Base-by-base conservation (phyloP, 2,113 vertebrate genomes). In the Odontesthes bonariensis region DNA sequence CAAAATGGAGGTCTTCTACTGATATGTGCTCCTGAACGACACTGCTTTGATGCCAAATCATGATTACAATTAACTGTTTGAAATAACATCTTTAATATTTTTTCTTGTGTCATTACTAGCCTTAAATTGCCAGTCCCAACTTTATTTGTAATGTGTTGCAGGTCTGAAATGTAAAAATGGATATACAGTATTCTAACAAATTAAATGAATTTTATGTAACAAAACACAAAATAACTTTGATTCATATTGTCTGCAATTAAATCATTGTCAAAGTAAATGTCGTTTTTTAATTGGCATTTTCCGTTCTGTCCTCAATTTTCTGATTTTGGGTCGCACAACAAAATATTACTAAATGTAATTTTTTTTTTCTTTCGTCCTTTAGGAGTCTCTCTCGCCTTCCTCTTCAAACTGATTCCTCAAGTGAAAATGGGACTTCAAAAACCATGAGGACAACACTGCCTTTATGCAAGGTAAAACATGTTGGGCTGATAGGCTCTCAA, bases 321-420 rank as follows among this genome's bases (percentile, higher is more conserved):
- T 47, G 17, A 47, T 47, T 19, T 47, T 16, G 14, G 17, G 4
- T 47, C 4, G 16, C 16, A 49, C 7, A 35, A 57, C 4, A 38
- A 32, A 7, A 38, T n/a, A 4, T 54, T 7, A n/a, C 61, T n/a
- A 66, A 76, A 56, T 14, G 0, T 51, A 3, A 2, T 10, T 38
- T 38, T 38, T 38, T 38, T 10, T 5, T 9, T 23, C 22, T 40
- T 35, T 63, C 73, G 22, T 77, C 8, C 19, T 71, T 27, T 13
- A 94, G 93, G 91, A 93, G 91, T 83, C 89, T 94, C 16, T 92
- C 92, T 79, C 89, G 90, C 83, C 82, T 94, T 40, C 89, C 90
- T 0, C 83, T 92, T 22, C 79, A 87, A 31, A 19, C 38, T n/a
- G 77, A 84, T 14, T 8, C 81, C 9, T 47, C 80, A 20, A 44